phyloP scores from a whole-genome alignment of 37 sponge, comb jelly and placozoan species.

The Tethya wilhelma region DNA sequence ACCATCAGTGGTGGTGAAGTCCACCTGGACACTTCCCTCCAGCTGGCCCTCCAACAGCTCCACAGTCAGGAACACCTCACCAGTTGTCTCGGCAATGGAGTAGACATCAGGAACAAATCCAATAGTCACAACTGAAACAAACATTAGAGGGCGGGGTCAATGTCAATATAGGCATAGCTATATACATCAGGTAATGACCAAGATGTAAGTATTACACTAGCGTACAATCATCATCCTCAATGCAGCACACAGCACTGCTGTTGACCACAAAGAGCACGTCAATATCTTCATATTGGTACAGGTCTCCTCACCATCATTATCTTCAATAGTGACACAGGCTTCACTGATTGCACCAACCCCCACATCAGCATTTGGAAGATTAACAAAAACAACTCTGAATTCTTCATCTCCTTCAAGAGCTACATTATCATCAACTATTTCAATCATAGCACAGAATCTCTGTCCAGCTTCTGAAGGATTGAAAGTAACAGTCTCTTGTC shows the following conservation, averaged over 20 bases:
- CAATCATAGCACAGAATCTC: background rate
- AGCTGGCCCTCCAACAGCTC: conserved; percentile 18
- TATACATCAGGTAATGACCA: too few relatives aligned
- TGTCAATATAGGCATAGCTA: background rate
- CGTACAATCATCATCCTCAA: conserved; percentile 46
- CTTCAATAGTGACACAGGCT: background rate
- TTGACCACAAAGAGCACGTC: too few relatives aligned
- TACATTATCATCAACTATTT: conserved; percentile 6
- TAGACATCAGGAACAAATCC: background rate
- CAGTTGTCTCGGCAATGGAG: conserved; percentile 17
- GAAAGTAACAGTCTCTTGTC: background rate
- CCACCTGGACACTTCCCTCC: conserved; percentile 4
- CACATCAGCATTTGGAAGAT: background rate
- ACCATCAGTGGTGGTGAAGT: conserved; percentile 32
- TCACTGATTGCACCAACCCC: too few relatives aligned
- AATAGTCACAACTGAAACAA: conserved; percentile 24
- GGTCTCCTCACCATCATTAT: too few relatives aligned
- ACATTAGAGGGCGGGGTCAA: too few relatives aligned
- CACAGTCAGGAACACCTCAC: background rate
- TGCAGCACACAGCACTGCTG: conserved; percentile 24
- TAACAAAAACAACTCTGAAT: conserved; percentile 4
- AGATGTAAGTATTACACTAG: too few relatives aligned
- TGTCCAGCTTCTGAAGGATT: background rate
- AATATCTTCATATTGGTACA: too few relatives aligned
- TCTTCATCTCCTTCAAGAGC: conserved; percentile 11